Base-by-base conservation (phyloP, 2,113 vertebrate species). In the Rhinogobius similis region DNA sequence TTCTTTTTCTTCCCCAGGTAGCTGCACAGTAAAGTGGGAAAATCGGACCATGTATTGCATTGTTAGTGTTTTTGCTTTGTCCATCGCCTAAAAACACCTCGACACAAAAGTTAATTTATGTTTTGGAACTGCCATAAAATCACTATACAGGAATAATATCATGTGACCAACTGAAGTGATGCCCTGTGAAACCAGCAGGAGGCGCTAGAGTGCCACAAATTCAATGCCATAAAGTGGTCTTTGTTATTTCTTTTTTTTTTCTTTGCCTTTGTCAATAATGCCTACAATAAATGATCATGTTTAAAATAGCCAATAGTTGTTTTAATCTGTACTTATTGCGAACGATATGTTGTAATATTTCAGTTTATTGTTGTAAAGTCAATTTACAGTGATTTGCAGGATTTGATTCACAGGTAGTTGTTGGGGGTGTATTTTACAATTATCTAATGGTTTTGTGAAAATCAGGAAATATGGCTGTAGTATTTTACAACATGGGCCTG, bases 41-140 rank as follows among this genome's bases (percentile, higher is more conserved):
- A 99, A 96, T 88, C 90, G 96, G 76, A 97, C 97, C 79, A 99
- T 99, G 97, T 97, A 98, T 89, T 99, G 96, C 56, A 93, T 98
- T 26, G 95, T 98, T 82, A 95, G 95, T 13, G 94, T 98, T 74
- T 99, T 99, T 83, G 97, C 96, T 12, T 92, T 97, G 80, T 94
- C 95, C 27, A 91, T 97, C 1, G 71, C 67, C 7, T 86, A 10
- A 50, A n/a, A 21, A 21, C 39, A 3, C 7, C 39, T 1, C 39
- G 10, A 21, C 5, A 18, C 2, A 26, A 13, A 55, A 1, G 52
- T 55, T 55, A 13, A 24, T 55, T 55, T 55, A 55, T 26, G 23
- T 55, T 26, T 48, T 14, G 10, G 65, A 16, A 21, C n/a, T 18
- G 26, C 53, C 14, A 26, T 27, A 61, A 61, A 63, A 56, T 55